Evolutionary conservation across 2,113 vertebrate genomes (phyloP).

Genomic region (Recurvirostra avosetta): DNA sequence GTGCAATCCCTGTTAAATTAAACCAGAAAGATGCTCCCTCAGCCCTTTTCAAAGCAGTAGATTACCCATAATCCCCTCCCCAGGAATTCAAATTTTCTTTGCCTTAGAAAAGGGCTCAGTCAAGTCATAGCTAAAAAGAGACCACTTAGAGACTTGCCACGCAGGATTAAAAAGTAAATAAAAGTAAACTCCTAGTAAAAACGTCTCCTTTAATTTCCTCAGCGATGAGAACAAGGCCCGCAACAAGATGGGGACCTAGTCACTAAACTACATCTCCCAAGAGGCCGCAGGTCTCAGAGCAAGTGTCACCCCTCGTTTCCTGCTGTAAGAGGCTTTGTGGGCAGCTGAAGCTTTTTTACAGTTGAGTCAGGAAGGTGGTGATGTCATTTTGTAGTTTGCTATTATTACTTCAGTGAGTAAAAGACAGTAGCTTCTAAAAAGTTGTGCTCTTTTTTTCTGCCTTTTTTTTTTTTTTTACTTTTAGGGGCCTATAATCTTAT

Average conservation of each 20-base stretch:
- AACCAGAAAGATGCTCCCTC: neutral
- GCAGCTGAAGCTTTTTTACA: neutral
- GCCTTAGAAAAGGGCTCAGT: neutral
- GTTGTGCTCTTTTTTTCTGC: too few species aligned
- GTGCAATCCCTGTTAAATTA: neutral
- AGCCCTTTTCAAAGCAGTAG: neutral
- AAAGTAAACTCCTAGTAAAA: neutral
- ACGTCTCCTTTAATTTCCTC: neutral
- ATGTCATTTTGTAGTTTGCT: neutral
- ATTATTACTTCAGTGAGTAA: neutral
- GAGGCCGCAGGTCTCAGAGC: neutral
- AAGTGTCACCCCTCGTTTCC: neutral
- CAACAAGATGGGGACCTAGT: neutral
- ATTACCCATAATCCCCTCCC: neutral
- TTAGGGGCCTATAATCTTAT: neutral
- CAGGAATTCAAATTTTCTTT: neutral
- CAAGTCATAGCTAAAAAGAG: neutral
- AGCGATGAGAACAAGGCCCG: neutral
- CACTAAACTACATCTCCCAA: conserved; percentile 11
- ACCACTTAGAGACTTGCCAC: neutral
- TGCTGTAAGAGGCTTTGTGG: neutral
- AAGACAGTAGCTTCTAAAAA: neutral
- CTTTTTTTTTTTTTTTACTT: neutral
- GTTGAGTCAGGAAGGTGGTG: neutral
- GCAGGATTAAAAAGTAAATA: neutral